Evolutionary conservation across 2,113 vertebrate species (phyloP), one percentile per base, ranked within the genome.

Genomic region (Meriones unguiculatus): DNA sequence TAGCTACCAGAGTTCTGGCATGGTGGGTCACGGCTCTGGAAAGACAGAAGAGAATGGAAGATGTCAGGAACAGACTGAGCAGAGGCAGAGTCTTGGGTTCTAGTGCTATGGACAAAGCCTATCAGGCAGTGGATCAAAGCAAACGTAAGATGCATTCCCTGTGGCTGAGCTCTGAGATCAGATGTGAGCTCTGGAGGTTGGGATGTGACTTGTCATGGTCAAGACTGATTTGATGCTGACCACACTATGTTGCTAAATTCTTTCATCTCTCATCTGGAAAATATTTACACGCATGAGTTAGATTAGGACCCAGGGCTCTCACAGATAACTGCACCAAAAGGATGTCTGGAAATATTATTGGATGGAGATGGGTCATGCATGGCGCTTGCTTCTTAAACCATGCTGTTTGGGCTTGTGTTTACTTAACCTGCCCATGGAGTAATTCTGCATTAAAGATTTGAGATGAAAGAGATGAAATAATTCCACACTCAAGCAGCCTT

Each of bases 401-500:
- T 87, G 38, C 52, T 80, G 38, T 76, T 76, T 65, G 35, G 76
- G 24, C 84, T 75, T 46, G 59, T 52, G 41, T 69, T 87, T 64
- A 65, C 28, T 75, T 89, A 80, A 30, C 46, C 32, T 93, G 38
- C 59, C 84, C 38, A 87, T 50, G 67, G 90, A 95, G 41, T 95
- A 82, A 93, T 89, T 88, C 75, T 88, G 12, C 70, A 20, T 90
- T 87, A 65, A 50, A 90, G 10, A 25, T 25, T 89, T 64, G 75
- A 84, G 52, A 84, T 81, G 94, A 91, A 95, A 94, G 67, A 91
- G 62, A 50, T 38, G 35, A 92, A 85, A 54, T 24, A 94, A 18
- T 3, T 8, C 5, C 81, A 77, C 85, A 87, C 62, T 87, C 57
- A 84, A 96, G 67, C 28, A 86, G 94, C 67, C 89, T 94, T 57